These are phyloP conservation scores for Vombatus ursinus DNA, from an alignment of 2,113 vertebrate genomes.

Conservation along the genomic window DNA sequence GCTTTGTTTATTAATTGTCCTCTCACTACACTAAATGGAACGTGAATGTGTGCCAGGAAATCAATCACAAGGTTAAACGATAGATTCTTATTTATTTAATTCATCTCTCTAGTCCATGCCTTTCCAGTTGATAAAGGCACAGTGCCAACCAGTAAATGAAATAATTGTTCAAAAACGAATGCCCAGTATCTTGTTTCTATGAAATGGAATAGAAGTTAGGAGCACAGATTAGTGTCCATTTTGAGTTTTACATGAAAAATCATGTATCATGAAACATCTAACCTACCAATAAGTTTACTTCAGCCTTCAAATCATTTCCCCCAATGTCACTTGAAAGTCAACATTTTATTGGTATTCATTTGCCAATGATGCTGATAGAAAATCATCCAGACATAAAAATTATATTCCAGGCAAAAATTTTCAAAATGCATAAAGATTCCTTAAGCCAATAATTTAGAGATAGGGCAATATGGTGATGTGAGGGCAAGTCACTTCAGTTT, in stretches of 20 bases:
- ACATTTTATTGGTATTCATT: constrained; percentile 37
- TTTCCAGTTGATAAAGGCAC: constrained; percentile 51
- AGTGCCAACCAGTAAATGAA: constrained; percentile 46
- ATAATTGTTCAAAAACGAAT: background rate
- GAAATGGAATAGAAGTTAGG: constrained; percentile 60
- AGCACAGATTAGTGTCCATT: constrained; percentile 23
- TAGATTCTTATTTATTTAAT: constrained; percentile 64
- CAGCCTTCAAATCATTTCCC: constrained; percentile 40
- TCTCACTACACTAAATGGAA: constrained; percentile 52
- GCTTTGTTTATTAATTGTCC: constrained; percentile 59
- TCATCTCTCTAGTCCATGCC: constrained; percentile 39
- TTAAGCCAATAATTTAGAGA: background rate
- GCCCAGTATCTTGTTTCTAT: constrained; percentile 43
- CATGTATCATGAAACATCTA: constrained; percentile 2
- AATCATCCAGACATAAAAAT: background rate
- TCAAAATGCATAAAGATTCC: background rate
- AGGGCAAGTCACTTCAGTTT: constrained; percentile 1
- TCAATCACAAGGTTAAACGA: constrained; percentile 48
- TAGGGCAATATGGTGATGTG: background rate
- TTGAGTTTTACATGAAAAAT: constrained; percentile 32
- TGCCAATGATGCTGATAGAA: constrained; percentile 15
- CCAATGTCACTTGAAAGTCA: constrained; percentile 14
- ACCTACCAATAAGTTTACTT: constrained; percentile 38
- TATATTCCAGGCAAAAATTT: background rate
- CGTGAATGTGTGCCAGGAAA: constrained; percentile 26